Conservation (phyloP, 2,888 invertebrate genomes). For the Cinara cedri region DNA sequence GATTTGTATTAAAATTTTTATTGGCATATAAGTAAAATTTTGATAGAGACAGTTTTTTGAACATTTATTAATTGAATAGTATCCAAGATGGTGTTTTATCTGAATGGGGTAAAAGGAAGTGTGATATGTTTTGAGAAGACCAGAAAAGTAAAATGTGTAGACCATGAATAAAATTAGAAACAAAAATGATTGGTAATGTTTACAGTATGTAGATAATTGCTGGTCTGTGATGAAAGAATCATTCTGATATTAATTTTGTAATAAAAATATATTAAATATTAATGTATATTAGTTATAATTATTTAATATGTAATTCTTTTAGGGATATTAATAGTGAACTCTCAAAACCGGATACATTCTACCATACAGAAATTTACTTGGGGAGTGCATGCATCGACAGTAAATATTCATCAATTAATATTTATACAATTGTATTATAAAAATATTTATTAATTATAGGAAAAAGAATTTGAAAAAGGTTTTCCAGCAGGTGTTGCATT, state of each 20-base stretch:
- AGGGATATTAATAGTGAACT: constrained; percentile 61
- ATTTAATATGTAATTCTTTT: constrained; percentile 62
- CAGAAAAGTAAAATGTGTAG: no score
- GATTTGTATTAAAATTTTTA: no score
- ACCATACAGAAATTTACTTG: constrained; percentile 74
- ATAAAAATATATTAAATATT: background rate
- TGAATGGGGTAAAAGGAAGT: no score
- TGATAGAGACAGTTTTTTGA: no score
- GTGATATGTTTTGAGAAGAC: no score
- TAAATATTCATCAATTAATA: constrained; percentile 10
- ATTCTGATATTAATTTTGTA: background rate
- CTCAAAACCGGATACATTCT: constrained; percentile 65
- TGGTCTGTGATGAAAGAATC: no score
- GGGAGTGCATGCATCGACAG: constrained; percentile 62
- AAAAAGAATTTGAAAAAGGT: constrained; percentile 61
- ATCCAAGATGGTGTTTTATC: no score
- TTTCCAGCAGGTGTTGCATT: constrained; percentile 68
- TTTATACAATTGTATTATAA: background rate
- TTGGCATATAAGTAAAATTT: no score
- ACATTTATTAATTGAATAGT: no score
- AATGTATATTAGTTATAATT: background rate
- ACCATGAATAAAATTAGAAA: no score
- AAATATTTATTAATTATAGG: constrained; percentile 31
- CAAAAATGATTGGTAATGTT: no score
- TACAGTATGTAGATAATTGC: no score